Evolutionary conservation across 2,113 vertebrate species (phyloP).

Genomic region (Muntiacus reevesi): DNA sequence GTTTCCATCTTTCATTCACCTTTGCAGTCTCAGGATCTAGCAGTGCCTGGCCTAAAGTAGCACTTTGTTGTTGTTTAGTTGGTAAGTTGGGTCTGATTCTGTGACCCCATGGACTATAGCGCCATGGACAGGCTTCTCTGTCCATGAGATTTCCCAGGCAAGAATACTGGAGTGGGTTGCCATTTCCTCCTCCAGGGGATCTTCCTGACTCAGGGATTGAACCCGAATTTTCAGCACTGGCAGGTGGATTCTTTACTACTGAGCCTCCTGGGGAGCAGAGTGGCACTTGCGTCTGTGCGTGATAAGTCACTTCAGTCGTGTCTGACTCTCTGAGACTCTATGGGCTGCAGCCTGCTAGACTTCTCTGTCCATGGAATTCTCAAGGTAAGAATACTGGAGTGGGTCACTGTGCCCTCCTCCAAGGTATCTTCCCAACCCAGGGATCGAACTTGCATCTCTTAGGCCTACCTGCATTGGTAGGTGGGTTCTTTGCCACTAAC

Average conservation of each 20-base stretch:
- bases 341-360: background rate
- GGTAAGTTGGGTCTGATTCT: background rate
- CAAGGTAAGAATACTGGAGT: background rate
- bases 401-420: background rate
- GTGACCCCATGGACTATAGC: background rate
- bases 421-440: background rate
- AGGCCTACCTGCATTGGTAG: background rate
- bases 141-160: background rate
- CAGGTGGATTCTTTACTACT: background rate
- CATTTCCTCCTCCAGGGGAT: background rate
- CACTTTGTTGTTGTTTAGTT: background rate
- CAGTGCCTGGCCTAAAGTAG: background rate
- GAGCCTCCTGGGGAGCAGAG: background rate
- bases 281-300: rapidly evolving
- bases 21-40: background rate
- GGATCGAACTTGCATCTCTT: background rate
- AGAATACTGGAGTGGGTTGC: background rate
- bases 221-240: background rate
- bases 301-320: background rate
- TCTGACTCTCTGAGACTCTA: background rate
- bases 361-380: background rate
- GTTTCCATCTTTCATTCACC: background rate
- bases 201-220: background rate
- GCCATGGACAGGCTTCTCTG: background rate
- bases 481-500: background rate